phyloP scores from a whole-genome alignment of 2,113 vertebrate species.

The Microtus pennsylvanicus region DNA sequence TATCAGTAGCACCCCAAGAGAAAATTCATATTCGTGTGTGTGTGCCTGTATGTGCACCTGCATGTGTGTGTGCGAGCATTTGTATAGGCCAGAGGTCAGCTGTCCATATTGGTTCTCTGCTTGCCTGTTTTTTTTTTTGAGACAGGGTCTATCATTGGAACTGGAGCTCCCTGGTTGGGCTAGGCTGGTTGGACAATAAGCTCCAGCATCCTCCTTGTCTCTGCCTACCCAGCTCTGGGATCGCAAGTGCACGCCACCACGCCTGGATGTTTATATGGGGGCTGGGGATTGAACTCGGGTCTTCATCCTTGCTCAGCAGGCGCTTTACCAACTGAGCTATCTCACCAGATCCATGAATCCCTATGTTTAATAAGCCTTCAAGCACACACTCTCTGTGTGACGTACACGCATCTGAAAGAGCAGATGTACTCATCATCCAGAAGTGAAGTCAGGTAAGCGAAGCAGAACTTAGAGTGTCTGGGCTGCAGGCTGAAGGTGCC shows the following conservation, averaged over 20 bases:
- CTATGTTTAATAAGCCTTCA: neutral
- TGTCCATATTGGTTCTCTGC: no score
- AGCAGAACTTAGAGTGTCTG: neutral
- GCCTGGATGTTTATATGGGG: neutral
- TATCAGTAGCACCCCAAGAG: accelerated
- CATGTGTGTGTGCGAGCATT: neutral
- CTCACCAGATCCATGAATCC: neutral
- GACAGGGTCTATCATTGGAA: neutral
- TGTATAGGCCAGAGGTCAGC: neutral
- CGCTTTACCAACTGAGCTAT: neutral
- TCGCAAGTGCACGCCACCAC: neutral
- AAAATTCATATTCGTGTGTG: neutral
- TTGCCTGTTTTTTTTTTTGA: neutral
- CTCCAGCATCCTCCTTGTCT: neutral
- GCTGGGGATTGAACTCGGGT: neutral
- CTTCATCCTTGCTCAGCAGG: neutral
- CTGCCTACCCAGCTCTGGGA: neutral
- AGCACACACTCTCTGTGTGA: accelerated
- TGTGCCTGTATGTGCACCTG: neutral
- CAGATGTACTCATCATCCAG: neutral
- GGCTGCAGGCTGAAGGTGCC: neutral
- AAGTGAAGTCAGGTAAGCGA: neutral
- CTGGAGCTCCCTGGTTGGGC: neutral
- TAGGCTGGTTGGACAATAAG: neutral
- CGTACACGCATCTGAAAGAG: neutral